These are phyloP conservation scores for Ophioninae sp. DNA, from an alignment of 2,888 invertebrate genomes.

Conservation along the genomic window DNA sequence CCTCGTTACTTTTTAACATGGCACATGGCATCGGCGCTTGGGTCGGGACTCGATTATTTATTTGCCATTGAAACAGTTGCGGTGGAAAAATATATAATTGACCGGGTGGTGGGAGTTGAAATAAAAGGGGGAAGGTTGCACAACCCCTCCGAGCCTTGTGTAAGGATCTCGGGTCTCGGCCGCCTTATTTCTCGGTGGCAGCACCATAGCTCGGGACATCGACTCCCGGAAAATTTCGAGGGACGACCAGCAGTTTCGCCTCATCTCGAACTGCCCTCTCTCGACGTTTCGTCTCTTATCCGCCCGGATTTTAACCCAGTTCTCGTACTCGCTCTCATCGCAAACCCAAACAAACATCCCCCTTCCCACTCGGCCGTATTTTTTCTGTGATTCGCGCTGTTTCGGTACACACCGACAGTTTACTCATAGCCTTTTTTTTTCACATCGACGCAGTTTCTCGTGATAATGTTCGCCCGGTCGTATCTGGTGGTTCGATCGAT, in stretches of 20 bases:
- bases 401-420: background rate
- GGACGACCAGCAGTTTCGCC: slow-evolving; percentile 39
- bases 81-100: background rate
- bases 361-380: background rate
- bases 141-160: slow-evolving; percentile 6
- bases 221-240: slow-evolving; percentile 54
- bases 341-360: background rate
- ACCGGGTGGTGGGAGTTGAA: background rate
- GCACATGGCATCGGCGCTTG: no score
- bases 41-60: background rate
- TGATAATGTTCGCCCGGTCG: slow-evolving; percentile 1
- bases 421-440: background rate
- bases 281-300: slow-evolving; percentile 9
- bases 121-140: slow-evolving; percentile 9
- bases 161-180: slow-evolving; percentile 70
- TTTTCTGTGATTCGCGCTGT: background rate
- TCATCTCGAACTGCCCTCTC: slow-evolving; percentile 24
- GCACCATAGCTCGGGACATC: slow-evolving; percentile 70
- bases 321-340: background rate
- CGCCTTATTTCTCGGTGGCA: slow-evolving; percentile 69
- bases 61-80: background rate
- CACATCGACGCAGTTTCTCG: background rate
- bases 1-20: no score
- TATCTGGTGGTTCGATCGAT: slow-evolving; percentile 50
- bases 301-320: background rate